A percentile compares a stretch with the other conserved stretches of the same genome.
phyloP scores from a whole-genome alignment of 37 sponge, comb jelly and placozoan species.

The Ephydatia muelleri region DNA sequence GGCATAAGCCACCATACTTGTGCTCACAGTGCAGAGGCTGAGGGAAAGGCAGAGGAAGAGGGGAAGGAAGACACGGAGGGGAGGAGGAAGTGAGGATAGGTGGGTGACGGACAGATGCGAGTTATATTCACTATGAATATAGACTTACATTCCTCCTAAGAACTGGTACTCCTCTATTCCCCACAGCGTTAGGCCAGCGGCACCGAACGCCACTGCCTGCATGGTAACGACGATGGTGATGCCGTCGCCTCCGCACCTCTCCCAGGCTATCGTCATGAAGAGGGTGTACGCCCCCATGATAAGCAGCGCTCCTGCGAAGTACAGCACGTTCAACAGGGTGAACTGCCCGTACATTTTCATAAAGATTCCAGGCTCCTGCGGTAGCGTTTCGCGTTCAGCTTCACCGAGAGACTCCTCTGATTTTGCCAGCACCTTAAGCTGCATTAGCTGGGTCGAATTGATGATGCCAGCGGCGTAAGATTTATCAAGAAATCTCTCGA shows the following conservation, averaged over 20 bases:
- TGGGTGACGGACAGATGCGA: background rate
- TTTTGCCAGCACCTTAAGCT: background rate
- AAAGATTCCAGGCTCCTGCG: conserved; percentile 12
- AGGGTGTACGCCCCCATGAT: conserved; percentile 50
- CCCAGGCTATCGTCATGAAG: conserved; percentile 42
- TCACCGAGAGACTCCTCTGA: background rate
- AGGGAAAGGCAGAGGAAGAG: background rate
- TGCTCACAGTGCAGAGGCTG: conserved; percentile 36
- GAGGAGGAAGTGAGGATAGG: conserved; percentile 4
- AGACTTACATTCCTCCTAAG: conserved; percentile 50
- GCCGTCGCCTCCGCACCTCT: conserved; percentile 15
- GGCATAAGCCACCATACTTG: conserved; percentile 20
- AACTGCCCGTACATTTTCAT: conserved; percentile 42
- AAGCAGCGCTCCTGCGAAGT: conserved; percentile 42
- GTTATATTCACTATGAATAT: background rate
- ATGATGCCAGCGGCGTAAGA: conserved; percentile 18
- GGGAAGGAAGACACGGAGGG: background rate
- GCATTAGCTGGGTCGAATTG: background rate
- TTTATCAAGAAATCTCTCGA: conserved; percentile 9
- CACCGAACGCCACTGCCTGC: conserved; percentile 6
- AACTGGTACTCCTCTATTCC: conserved; percentile 22
- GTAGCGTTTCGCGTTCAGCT: background rate
- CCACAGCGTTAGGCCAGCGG: conserved; percentile 31
- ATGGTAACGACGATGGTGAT: conserved; percentile 15
- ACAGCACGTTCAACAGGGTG: conserved; percentile 48